Conservation (phyloP, 1,140 invertebrate genomes). For the Drosophila serrata region DNA sequence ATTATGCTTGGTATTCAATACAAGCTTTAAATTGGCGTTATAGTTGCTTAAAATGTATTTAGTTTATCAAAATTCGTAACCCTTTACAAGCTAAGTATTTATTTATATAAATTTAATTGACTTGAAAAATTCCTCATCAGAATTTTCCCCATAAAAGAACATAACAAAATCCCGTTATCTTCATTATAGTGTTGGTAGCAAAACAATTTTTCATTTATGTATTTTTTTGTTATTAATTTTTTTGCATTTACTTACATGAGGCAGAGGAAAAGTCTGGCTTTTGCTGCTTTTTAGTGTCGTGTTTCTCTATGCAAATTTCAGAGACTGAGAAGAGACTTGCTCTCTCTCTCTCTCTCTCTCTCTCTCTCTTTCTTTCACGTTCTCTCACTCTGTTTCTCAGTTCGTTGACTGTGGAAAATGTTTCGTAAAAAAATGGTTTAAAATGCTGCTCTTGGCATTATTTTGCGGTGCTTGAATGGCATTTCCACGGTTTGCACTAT, state of each 20-base stretch:
- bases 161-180: conserved; percentile 14
- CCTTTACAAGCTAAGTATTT: background rate
- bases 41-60: background rate
- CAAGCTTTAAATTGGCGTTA: background rate
- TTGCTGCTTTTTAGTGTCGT: conserved; percentile 38
- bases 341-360: conserved; percentile 14
- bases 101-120: background rate
- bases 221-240: conserved; percentile 25
- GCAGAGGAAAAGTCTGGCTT: conserved; percentile 9
- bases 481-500: conserved; percentile 56
- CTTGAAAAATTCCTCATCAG: background rate
- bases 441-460: conserved; percentile 71
- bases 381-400: conserved; percentile 40
- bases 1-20: too few relatives aligned
- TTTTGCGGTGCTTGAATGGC: conserved; percentile 43
- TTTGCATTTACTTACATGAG: conserved; percentile 64
- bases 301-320: conserved; percentile 57
- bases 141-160: background rate
- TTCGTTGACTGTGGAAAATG: conserved; percentile 61
- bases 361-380: conserved; percentile 6
- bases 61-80: background rate
- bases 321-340: conserved; percentile 39
- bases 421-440: conserved; percentile 42
- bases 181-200: conserved; percentile 61
- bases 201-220: conserved; percentile 62